A percentile compares a stretch with the other conserved stretches of the same genome.
phyloP scores from a whole-genome alignment of 2,888 invertebrate species.

The Vanessa cardui region DNA sequence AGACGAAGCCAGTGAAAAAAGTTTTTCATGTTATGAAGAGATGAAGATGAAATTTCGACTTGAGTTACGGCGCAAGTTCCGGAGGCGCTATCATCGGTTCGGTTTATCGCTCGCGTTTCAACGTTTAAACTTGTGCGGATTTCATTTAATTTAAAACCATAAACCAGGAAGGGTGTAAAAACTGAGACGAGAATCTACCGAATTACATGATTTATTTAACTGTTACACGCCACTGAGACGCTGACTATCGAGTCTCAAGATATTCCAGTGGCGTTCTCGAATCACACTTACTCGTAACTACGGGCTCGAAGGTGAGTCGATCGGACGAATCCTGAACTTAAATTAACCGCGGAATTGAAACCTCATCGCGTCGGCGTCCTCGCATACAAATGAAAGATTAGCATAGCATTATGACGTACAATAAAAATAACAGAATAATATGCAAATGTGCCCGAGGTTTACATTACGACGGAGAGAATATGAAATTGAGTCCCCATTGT shows the following conservation, averaged over 20 bases:
- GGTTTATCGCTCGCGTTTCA: conserved; percentile 21
- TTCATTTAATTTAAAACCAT: not conserved
- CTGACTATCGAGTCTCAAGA: not conserved
- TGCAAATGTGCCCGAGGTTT: conserved; percentile 23
- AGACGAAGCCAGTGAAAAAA: conserved; percentile 27
- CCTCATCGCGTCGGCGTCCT: conserved; percentile 16
- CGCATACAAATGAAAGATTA: conserved; percentile 33
- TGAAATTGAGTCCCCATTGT: not conserved
- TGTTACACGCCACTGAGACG: too few species aligned
- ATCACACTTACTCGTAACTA: conserved; percentile 4
- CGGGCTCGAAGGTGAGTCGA: conserved; percentile 14
- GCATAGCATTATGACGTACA: conserved; percentile 5
- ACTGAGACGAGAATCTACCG: too few species aligned
- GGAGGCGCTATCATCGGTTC: conserved; percentile 26
- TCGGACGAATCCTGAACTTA: conserved; percentile 27
- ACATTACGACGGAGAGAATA: not conserved
- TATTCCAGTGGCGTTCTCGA: conserved; percentile 1
- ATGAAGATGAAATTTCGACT: conserved; percentile 30
- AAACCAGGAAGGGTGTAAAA: not conserved
- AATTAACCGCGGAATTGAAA: conserved; percentile 23
- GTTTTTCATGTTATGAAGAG: conserved; percentile 28
- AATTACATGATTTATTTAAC: too few species aligned
- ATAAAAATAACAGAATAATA: conserved; percentile 26
- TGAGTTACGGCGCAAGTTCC: conserved; percentile 26
- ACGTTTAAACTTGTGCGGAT: conserved; percentile 10